Base-by-base conservation (phyloP, 2,797 vertebrate genomes). In the Discoglossus pictus region DNA sequence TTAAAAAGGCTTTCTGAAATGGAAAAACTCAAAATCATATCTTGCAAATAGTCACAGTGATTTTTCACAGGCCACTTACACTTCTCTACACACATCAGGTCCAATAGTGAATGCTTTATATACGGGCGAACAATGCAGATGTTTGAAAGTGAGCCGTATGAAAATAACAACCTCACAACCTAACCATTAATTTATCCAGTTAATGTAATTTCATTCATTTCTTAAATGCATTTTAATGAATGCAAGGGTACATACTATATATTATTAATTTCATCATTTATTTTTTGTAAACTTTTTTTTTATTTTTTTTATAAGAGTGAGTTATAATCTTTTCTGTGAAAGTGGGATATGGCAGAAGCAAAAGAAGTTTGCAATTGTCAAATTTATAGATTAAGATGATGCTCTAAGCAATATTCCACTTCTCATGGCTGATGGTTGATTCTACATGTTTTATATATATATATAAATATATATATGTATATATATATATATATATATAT, bases 361-460 rank as follows among this genome's bases (percentile, higher is more conserved):
- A 52, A n/a, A 52, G 48, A 52, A 31, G 34, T 52, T 52, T 52
- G 48, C 25, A 52, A 52, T 52, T 8, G 24, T 31, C 48, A 5
- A 17, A 52, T 31, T 52, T 52, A 52, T 6, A 52, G 48, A 52
- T 5, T 24, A 52, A 52, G 2, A 31, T 27, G 24, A 52, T 52
- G 48, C 48, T 31, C 25, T 25, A 52, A 25, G 48, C 13, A 31
- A 4, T 24, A 50, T 24, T 50, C 47, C 47, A 25, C 21, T 50
- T 25, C n/a, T 25, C 21, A 50, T 50, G 47, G 47, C 47, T 50
- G 20, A 23, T 3, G 4, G 21, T 4, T 24, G 47, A 50, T 50
- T 50, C 3, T 50, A 50, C 47, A 11, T 50, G 20, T 50, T 50
- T n/a, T n/a, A n/a, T n/a, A n/a, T n/a, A n/a, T n/a, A n/a, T n/a